A percentile compares a stretch with the other conserved stretches of the same genome.
Conservation (phyloP, 2,888 invertebrate genomes). For the Drosophila melanosoma region DNA sequence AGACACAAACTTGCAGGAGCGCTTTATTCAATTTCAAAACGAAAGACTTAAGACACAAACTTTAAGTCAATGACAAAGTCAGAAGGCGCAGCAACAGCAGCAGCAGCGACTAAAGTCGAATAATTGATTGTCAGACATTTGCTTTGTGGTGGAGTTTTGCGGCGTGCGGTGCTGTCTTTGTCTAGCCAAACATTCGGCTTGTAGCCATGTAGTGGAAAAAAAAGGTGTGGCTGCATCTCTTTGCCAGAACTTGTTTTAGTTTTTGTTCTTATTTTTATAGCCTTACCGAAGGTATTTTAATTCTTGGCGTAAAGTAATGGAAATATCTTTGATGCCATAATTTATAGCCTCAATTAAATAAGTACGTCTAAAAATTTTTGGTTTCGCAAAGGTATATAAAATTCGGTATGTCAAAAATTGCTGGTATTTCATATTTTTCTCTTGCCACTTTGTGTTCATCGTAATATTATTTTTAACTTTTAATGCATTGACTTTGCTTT, state of each 20-base stretch:
- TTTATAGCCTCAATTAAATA: not conserved
- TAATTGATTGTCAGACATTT: conserved; percentile 66
- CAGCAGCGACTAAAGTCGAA: conserved; percentile 42
- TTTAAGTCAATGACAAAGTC: conserved; percentile 57
- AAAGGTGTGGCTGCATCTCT: conserved; percentile 64
- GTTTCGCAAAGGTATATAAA: not conserved
- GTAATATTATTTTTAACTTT: conserved; percentile 21
- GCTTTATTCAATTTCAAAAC: conserved; percentile 40
- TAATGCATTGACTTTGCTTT: conserved; percentile 42
- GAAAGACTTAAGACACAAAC: conserved; percentile 76
- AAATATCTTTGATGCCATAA: not conserved
- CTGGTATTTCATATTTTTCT: conserved; percentile 2
- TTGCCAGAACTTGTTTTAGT: conserved; percentile 66
- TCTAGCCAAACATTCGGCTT: conserved; percentile 53
- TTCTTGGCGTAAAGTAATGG: not conserved
- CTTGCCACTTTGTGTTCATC: conserved; percentile 16
- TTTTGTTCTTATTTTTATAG: not conserved
- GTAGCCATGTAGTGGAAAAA: conserved; percentile 6
- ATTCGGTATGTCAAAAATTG: not conserved
- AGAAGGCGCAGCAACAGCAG: conserved; percentile 33
- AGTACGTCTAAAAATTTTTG: not conserved
- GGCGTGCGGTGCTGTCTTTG: conserved; percentile 43
- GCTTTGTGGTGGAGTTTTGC: conserved; percentile 38
- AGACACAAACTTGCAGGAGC: conserved; percentile 55
- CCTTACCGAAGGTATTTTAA: not conserved